These are phyloP conservation scores for Spilosoma lubricipeda DNA, from an alignment of 2,888 invertebrate species.

Conservation along the genomic window DNA sequence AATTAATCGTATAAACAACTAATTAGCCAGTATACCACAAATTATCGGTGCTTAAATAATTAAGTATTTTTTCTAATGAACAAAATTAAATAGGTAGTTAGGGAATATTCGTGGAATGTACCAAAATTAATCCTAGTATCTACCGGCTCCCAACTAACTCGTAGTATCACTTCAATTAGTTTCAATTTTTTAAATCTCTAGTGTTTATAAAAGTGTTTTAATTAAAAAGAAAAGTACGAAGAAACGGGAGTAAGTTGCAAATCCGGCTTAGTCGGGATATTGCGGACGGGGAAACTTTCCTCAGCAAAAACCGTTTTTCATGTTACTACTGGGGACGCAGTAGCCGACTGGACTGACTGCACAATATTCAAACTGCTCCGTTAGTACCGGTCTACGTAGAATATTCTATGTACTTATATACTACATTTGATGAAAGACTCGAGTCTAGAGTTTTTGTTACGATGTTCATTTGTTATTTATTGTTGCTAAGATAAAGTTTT, in stretches of 20 bases:
- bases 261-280: constrained; percentile 78
- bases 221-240: constrained; percentile 77
- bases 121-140: constrained; percentile 42
- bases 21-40: no score
- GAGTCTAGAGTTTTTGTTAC: background rate
- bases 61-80: no score
- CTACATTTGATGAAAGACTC: background rate
- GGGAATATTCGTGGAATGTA: constrained; percentile 34
- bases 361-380: constrained; percentile 18
- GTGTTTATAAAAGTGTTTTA: constrained; percentile 77
- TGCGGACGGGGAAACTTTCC: constrained; percentile 71
- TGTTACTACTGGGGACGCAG: constrained; percentile 56
- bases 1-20: no score
- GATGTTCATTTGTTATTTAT: background rate
- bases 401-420: background rate
- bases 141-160: constrained; percentile 42
- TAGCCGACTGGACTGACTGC: constrained; percentile 36
- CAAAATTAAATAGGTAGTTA: no score
- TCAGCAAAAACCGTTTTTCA: constrained; percentile 72
- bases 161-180: constrained; percentile 58
- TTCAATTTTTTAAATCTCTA: constrained; percentile 65
- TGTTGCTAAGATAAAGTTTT: background rate
- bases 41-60: no score
- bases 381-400: background rate
- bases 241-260: constrained; percentile 76